These are phyloP conservation scores for Hymenochirus boettgeri DNA, from an alignment of 2,113 vertebrate genomes.

Conservation along the genomic window DNA sequence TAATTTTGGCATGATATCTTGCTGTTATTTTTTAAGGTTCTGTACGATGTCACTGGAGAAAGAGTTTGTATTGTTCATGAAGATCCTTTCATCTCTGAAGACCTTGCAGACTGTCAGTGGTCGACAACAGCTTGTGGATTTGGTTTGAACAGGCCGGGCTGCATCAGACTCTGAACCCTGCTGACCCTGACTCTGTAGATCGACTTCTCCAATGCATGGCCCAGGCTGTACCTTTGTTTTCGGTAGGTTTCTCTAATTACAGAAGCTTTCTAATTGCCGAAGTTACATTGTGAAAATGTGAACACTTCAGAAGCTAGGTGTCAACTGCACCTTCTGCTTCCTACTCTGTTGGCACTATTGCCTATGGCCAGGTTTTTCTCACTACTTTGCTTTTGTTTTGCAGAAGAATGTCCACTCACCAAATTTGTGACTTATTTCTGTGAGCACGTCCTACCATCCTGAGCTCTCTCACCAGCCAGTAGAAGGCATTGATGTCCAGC, in stretches of 20 bases:
- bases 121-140: constrained; percentile 87
- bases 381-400: constrained; percentile 23
- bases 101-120: constrained; percentile 90
- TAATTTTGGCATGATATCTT: background rate
- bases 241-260: constrained; percentile 66
- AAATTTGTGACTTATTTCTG: constrained; percentile 96
- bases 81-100: constrained; percentile 81
- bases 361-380: background rate
- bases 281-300: no score
- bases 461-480: constrained; percentile 84
- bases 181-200: constrained; percentile 87
- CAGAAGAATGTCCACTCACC: constrained; percentile 98
- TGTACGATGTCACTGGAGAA: constrained; percentile 96
- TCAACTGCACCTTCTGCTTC: no score
- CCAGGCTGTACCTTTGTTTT: constrained; percentile 92
- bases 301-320: no score
- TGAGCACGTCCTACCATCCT: constrained; percentile 90
- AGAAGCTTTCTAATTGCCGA: no score
- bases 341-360: no score
- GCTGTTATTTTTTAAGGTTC: constrained; percentile 65
- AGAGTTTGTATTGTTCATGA: constrained; percentile 97
- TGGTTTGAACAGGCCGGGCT: constrained; percentile 94
- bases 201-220: constrained; percentile 94
- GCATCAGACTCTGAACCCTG: constrained; percentile 86
- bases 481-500: constrained; percentile 91